Evolutionary conservation across 2,113 vertebrate species (phyloP).

Genomic region (Crocuta crocuta): DNA sequence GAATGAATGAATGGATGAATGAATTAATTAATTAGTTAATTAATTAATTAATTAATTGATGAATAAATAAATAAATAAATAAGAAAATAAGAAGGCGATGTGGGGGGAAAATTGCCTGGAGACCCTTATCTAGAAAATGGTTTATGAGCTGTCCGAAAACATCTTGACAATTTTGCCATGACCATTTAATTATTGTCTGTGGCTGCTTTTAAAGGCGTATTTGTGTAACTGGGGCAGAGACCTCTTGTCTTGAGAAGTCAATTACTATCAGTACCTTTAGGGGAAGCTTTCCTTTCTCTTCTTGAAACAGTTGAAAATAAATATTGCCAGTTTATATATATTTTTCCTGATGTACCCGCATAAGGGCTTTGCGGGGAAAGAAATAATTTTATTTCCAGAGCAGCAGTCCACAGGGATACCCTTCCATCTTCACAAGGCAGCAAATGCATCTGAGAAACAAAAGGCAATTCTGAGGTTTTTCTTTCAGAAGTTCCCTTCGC

Average conservation of each 20-base stretch:
- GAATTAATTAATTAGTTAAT: too few species aligned
- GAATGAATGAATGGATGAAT: too few species aligned
- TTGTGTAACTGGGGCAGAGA: not conserved
- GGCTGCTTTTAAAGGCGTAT: not conserved
- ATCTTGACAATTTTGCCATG: too few species aligned
- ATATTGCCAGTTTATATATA: too few species aligned
- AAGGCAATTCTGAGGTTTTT: not conserved
- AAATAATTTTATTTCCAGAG: not conserved
- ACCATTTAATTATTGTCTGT: fast-evolving
- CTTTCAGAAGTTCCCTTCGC: not conserved
- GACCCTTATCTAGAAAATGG: not conserved
- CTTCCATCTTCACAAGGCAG: fast-evolving
- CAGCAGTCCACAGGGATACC: fast-evolving
- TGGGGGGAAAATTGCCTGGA: not conserved
- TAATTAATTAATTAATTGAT: too few species aligned
- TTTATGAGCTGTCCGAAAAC: not conserved
- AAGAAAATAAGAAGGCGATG: not conserved
- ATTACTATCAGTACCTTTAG: not conserved
- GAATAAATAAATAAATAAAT: too few species aligned
- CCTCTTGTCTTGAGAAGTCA: fast-evolving
- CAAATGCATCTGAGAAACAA: not conserved
- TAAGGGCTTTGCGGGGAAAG: not conserved
- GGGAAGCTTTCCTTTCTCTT: fast-evolving
- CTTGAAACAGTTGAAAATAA: not conserved
- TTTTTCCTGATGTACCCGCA: not conserved